Conservation (phyloP, 2,113 vertebrate genomes). For the Chaenogobius annularis region DNA sequence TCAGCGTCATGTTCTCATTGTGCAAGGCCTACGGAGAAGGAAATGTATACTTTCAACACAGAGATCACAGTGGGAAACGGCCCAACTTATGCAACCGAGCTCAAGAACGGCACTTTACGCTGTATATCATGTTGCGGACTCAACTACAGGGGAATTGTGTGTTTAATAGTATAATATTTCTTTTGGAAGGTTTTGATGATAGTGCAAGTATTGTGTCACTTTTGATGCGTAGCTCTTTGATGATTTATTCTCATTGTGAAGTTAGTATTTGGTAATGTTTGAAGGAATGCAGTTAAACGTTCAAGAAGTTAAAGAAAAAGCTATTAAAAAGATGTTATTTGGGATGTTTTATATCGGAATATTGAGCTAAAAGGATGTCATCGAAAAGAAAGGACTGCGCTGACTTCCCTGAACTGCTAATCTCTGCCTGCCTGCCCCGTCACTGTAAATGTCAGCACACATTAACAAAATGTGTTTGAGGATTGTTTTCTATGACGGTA, state of each 20-base stretch:
- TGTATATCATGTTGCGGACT: not conserved
- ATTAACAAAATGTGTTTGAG: not conserved
- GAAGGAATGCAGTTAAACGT: not conserved
- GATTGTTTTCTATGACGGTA: too few species aligned
- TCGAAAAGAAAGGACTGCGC: too few species aligned
- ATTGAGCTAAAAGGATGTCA: too few species aligned
- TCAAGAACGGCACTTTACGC: not conserved
- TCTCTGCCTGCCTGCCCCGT: not conserved
- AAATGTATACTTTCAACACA: slow-evolving; percentile 7
- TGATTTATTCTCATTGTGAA: not conserved
- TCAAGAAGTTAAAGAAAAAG: too few species aligned
- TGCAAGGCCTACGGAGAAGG: slow-evolving; percentile 82
- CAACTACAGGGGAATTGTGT: not conserved
- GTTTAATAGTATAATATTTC: not conserved
- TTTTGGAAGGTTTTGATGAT: not conserved
- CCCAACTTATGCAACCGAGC: not conserved
- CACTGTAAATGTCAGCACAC: not conserved
- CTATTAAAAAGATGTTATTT: too few species aligned
- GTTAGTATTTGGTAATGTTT: not conserved
- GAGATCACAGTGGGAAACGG: slow-evolving; percentile 2
- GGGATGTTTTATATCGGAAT: too few species aligned
- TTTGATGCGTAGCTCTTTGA: too few species aligned
- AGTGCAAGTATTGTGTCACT: too few species aligned
- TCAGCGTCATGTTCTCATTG: slow-evolving; percentile 87
- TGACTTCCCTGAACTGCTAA: too few species aligned